A percentile compares a stretch with the other conserved stretches of the same genome.
Conservation (phyloP, 2,888 invertebrate genomes). For the Drosophila phalerata region DNA sequence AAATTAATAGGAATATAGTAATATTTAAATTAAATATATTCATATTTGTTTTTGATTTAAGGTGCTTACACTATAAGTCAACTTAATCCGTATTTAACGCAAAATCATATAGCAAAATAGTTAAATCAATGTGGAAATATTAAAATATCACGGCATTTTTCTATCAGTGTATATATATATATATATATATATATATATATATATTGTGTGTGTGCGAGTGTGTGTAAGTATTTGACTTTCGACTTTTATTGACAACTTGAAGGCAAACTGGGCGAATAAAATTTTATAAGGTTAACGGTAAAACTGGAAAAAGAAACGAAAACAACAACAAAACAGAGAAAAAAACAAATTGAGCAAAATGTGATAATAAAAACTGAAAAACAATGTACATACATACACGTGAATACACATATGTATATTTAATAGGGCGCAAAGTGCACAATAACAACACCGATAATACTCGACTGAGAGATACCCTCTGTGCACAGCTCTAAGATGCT, state of each 20-base stretch:
- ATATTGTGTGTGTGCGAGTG: slow-evolving; percentile 10
- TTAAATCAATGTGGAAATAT: too few species aligned
- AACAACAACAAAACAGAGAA: slow-evolving; percentile 1
- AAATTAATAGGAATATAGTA: too few species aligned
- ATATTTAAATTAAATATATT: too few species aligned
- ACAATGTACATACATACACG: slow-evolving; percentile 11
- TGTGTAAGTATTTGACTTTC: slow-evolving; percentile 41
- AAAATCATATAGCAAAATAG: too few species aligned
- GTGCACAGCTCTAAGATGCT: not conserved
- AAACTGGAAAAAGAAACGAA: not conserved
- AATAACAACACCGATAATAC: not conserved
- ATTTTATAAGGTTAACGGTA: slow-evolving; percentile 15
- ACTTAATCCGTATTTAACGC: too few species aligned
- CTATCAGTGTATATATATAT: too few species aligned
- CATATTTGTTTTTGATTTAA: too few species aligned
- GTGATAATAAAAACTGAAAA: slow-evolving; percentile 40
- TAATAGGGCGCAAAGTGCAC: slow-evolving; percentile 58
- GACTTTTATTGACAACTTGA: slow-evolving; percentile 49
- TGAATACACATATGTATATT: slow-evolving; percentile 46
- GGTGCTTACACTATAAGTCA: too few species aligned
- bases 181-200: too few species aligned
- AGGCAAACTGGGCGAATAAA: slow-evolving; percentile 28
- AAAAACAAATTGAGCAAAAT: slow-evolving; percentile 14
- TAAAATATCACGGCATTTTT: too few species aligned
- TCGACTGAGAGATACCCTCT: not conserved